phyloP scores from a whole-genome alignment of 1,140 invertebrate genomes.

The Drosophila pruinosa region DNA sequence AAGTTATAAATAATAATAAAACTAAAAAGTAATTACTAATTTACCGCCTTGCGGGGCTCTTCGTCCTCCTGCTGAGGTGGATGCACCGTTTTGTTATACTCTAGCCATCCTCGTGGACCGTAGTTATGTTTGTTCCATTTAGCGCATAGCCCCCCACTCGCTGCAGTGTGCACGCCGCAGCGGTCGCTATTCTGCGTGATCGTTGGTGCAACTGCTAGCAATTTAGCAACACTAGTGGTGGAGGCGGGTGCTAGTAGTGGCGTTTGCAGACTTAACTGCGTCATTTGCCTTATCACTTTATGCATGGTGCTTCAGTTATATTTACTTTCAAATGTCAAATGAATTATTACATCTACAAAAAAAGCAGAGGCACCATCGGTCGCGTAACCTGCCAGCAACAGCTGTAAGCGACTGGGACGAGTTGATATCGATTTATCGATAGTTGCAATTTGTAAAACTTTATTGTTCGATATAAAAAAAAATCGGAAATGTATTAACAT shows the following conservation, averaged over 20 bases:
- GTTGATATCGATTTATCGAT: constrained; percentile 15
- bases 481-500: background rate
- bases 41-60: constrained; percentile 91
- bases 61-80: constrained; percentile 90
- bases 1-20: too few species aligned
- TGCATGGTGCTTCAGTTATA: constrained; percentile 42
- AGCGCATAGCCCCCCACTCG: constrained; percentile 25
- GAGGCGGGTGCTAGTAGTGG: constrained; percentile 19
- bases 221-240: constrained; percentile 1
- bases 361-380: constrained; percentile 27
- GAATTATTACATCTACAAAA: constrained; percentile 10
- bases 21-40: background rate
- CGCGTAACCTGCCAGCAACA: constrained; percentile 65
- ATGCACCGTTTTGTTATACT: constrained; percentile 90
- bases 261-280: constrained; percentile 48
- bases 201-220: constrained; percentile 3
- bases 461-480: background rate
- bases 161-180: constrained; percentile 60
- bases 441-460: background rate
- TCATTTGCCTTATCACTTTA: constrained; percentile 58
- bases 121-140: constrained; percentile 76
- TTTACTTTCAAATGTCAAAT: constrained; percentile 19
- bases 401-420: constrained; percentile 12
- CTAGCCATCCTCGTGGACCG: constrained; percentile 84
- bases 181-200: constrained; percentile 22